phyloP scores from a whole-genome alignment of 2,113 vertebrate genomes.

The Pipra filicauda region DNA sequence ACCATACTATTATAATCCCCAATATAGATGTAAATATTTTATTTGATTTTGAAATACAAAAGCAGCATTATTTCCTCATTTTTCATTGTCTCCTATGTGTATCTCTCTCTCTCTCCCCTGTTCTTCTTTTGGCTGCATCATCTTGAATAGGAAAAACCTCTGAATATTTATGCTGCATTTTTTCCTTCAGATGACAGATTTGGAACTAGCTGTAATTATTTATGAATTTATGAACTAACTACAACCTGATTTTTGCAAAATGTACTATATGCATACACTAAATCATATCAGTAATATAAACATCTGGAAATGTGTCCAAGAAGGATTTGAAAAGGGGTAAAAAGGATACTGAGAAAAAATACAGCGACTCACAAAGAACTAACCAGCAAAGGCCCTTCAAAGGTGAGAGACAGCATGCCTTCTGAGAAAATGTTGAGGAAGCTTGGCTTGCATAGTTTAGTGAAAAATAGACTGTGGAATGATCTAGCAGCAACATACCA shows the following conservation, averaged over 20 bases:
- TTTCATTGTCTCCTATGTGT: neutral
- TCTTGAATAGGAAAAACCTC: neutral
- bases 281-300: neutral
- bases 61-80: neutral
- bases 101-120: rapidly evolving
- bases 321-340: neutral
- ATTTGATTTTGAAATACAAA: neutral
- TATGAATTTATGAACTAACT: neutral
- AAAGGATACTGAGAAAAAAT: neutral
- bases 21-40: neutral
- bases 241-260: neutral
- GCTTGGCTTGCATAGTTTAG: neutral
- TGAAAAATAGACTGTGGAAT: neutral
- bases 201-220: conserved; percentile 10
- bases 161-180: neutral
- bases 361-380: neutral
- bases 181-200: neutral
- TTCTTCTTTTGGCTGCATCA: neutral
- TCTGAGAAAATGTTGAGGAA: neutral
- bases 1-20: neutral
- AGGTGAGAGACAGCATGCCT: neutral
- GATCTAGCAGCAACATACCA: neutral
- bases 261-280: neutral
- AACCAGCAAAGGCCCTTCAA: neutral
- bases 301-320: neutral